These are phyloP conservation scores for Zapus hudsonius DNA, from an alignment of 2,113 vertebrate genomes.

Conservation along the genomic window DNA sequence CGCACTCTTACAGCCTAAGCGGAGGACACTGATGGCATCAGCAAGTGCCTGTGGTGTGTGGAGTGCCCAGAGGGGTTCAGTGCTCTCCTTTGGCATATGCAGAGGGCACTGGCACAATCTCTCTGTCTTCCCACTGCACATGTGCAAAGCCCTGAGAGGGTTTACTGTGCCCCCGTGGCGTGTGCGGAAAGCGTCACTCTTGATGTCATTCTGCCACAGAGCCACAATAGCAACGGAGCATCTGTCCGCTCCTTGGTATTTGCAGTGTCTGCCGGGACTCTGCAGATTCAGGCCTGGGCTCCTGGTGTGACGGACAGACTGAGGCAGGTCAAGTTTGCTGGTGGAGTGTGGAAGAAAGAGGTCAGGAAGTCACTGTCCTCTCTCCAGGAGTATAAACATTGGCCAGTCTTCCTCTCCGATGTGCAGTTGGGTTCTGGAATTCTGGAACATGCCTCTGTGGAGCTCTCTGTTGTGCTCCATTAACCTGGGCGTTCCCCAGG, in stretches of 20 bases:
- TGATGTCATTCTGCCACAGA: background rate
- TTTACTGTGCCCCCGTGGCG: background rate
- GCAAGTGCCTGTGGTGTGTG: accelerated
- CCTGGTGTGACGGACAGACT: background rate
- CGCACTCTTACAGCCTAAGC: no score
- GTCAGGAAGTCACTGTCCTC: accelerated
- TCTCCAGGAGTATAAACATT: background rate
- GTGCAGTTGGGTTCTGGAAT: background rate
- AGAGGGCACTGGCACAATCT: no score
- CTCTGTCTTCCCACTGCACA: no score
- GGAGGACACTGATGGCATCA: background rate
- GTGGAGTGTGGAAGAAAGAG: background rate
- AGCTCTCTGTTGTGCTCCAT: background rate
- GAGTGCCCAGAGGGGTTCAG: background rate
- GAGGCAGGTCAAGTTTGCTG: background rate
- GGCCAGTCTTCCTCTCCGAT: background rate
- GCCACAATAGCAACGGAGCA: background rate
- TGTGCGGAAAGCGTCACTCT: background rate
- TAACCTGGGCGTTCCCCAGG: accelerated
- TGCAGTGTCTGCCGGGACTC: no score
- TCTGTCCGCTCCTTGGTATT: no score
- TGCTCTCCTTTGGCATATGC: no score
- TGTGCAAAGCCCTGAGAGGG: no score
- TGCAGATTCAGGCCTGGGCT: accelerated
- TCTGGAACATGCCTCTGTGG: background rate